Evolutionary conservation across 1,140 invertebrate genomes (phyloP).

Genomic region (Bombus polaris): DNA sequence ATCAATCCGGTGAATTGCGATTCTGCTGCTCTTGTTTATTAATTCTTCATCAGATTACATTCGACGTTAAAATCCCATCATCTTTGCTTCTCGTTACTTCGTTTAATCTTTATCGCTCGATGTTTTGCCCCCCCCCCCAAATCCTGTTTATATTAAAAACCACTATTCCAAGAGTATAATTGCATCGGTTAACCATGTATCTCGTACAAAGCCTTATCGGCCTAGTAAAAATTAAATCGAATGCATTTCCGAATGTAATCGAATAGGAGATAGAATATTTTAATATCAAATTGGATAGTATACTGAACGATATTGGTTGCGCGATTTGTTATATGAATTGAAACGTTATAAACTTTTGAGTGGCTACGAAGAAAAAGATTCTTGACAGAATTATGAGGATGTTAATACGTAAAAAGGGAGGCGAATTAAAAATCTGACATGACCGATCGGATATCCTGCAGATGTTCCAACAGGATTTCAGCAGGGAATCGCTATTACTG

Average conservation of each 20-base stretch:
- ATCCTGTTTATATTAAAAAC: neutral
- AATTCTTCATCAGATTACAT: conserved; percentile 16
- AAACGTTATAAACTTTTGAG: too few species aligned
- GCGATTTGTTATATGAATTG: too few species aligned
- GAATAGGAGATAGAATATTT: neutral
- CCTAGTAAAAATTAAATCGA: neutral
- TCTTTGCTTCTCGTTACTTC: neutral
- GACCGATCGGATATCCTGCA: conserved; percentile 63
- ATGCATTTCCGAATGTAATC: too few species aligned
- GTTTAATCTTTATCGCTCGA: neutral
- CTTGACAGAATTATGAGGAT: neutral
- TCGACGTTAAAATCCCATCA: conserved; percentile 4
- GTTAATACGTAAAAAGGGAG: neutral
- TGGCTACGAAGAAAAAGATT: too few species aligned
- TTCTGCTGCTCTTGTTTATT: conserved; percentile 21
- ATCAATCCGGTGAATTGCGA: neutral
- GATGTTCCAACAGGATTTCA: conserved; percentile 66
- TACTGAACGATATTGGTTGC: too few species aligned
- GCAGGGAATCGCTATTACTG: conserved; percentile 65
- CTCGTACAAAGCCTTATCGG: neutral
- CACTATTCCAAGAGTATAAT: neutral
- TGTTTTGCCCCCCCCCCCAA: too few species aligned
- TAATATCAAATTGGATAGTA: neutral
- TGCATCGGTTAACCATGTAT: neutral
- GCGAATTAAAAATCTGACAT: conserved; percentile 58